phyloP scores from a whole-genome alignment of 2,888 invertebrate genomes.

The Monopis laevigella region DNA sequence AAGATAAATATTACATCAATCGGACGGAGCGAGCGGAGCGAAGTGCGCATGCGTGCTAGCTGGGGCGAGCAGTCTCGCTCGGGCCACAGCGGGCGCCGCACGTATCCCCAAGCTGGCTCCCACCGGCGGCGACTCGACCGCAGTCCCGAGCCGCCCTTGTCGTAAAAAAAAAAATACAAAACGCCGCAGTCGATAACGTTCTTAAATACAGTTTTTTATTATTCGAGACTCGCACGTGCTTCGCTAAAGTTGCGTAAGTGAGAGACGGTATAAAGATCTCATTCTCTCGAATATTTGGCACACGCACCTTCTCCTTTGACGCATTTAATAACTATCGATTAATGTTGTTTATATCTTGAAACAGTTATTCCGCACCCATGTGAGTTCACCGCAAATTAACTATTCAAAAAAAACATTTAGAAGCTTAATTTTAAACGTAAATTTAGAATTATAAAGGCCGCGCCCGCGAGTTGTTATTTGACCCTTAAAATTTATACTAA shows the following conservation, averaged over 20 bases:
- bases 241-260: constrained; percentile 13
- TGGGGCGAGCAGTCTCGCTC: constrained; percentile 55
- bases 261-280: constrained; percentile 5
- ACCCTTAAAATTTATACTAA: no score
- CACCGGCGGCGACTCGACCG: constrained; percentile 46
- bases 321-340: constrained; percentile 48
- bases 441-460: constrained; percentile 36
- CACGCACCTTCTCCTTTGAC: constrained; percentile 53
- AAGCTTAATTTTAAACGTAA: neutral
- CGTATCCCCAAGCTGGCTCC: constrained; percentile 36
- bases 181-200: no score
- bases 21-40: constrained; percentile 39
- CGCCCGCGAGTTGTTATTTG: no score
- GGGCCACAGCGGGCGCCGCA: constrained; percentile 55
- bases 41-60: constrained; percentile 28
- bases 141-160: neutral
- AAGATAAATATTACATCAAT: constrained; percentile 67
- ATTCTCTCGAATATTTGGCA: constrained; percentile 26
- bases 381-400: constrained; percentile 1
- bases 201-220: no score
- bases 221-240: constrained; percentile 37
- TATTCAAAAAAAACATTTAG: neutral
- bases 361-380: constrained; percentile 2
- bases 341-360: constrained; percentile 39
- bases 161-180: no score